Percentiles rank a stretch among this genome's conserved stretches.
Evolutionary conservation across 2,797 vertebrate species (phyloP).

Genomic region (Gymnodraco acuticeps): DNA sequence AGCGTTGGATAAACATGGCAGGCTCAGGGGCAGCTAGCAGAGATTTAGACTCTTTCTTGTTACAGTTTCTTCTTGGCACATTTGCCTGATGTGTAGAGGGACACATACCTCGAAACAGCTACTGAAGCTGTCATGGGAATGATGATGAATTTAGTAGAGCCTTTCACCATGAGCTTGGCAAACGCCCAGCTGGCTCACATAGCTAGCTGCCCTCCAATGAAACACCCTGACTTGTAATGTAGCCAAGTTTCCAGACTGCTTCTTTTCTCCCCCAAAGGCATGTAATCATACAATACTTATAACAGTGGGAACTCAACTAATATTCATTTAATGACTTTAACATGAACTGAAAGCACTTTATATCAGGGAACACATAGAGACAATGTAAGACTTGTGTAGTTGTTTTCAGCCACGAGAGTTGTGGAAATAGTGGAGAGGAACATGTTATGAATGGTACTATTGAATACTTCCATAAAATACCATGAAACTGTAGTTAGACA

Average conservation of each 20-base stretch:
- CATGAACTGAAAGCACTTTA: conserved; percentile 12
- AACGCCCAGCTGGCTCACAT: conserved; percentile 55
- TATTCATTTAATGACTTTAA: conserved; percentile 35
- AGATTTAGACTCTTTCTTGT: conserved; percentile 13
- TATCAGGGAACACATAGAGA: conserved; percentile 5
- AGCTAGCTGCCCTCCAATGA: conserved; percentile 62
- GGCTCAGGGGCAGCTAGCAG: conserved; percentile 2
- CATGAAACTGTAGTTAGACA: neutral
- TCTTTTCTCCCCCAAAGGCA: conserved; percentile 32
- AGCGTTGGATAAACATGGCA: conserved; percentile 14
- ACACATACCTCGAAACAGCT: conserved; percentile 33
- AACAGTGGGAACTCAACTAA: conserved; percentile 24
- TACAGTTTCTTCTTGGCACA: conserved; percentile 27
- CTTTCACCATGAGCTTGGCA: conserved; percentile 59
- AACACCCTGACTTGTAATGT: conserved; percentile 59
- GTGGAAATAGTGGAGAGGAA: neutral
- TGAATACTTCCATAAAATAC: conserved; percentile 1
- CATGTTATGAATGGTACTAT: conserved; percentile 10
- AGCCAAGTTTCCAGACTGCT: conserved; percentile 65
- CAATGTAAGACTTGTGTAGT: neutral
- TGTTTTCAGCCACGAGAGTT: neutral
- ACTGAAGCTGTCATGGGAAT: conserved; percentile 58
- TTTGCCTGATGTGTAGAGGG: conserved; percentile 12
- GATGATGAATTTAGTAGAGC: conserved; percentile 61
- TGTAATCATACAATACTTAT: conserved; percentile 19